A percentile compares a stretch with the other conserved stretches of the same genome.
Conservation (phyloP, 1,140 invertebrate species). For the Conus ventricosus region DNA sequence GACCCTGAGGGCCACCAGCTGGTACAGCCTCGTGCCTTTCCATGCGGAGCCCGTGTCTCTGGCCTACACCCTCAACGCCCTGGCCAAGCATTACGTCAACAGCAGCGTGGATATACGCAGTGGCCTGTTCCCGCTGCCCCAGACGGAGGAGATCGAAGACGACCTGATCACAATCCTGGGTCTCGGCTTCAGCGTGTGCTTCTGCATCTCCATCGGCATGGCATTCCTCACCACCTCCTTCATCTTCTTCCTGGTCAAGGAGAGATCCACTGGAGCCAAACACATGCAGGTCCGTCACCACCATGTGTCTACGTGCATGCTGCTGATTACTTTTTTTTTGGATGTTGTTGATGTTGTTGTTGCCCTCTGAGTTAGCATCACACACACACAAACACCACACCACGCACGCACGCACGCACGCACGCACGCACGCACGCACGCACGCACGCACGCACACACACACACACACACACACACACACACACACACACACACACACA, state of each 20-base stretch:
- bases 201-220: constrained; percentile 69
- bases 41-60: constrained; percentile 81
- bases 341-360: not conserved
- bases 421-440: too few relatives aligned
- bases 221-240: constrained; percentile 69
- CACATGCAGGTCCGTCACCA: constrained; percentile 71
- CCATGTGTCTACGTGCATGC: too few relatives aligned
- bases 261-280: constrained; percentile 64
- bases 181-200: constrained; percentile 61
- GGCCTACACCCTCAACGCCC: constrained; percentile 76
- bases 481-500: too few relatives aligned
- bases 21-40: constrained; percentile 79
- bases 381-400: too few relatives aligned
- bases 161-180: constrained; percentile 41
- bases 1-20: constrained; percentile 44
- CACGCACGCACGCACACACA: too few relatives aligned
- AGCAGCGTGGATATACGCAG: constrained; percentile 49
- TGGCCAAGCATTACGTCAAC: constrained; percentile 71
- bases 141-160: too few relatives aligned
- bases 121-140: constrained; percentile 50
- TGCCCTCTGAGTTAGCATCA: too few relatives aligned
- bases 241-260: constrained; percentile 69
- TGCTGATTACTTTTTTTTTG: too few relatives aligned
- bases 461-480: too few relatives aligned
- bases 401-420: too few relatives aligned